Evolutionary conservation across 2,888 invertebrate species (phyloP), one percentile per base, ranked within the genome.

Genomic region (Carterocephalus palaemon): DNA sequence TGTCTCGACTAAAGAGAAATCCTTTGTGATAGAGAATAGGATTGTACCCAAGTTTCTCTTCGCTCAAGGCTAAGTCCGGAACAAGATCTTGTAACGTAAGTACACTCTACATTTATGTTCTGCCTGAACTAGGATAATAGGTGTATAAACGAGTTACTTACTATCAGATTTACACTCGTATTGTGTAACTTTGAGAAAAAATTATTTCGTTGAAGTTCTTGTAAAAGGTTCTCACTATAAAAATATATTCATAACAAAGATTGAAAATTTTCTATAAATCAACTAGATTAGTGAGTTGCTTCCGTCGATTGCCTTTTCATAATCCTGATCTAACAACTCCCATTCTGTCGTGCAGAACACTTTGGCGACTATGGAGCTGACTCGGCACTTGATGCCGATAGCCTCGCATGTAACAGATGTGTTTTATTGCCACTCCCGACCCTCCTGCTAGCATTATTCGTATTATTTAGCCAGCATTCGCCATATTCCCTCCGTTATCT

Each of bases 351-450:
- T 17, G 10, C 22, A 36, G 36, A 16, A 36, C 36, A 36, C 22
- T 29, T 28, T 28, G 15, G 23, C 17, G 8, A 8, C 24, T 28
- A 43, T 19, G 42, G 43, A 39, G 47, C 57, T 53, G 62, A 61
- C 54, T 54, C 47, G 60, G 52, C 38, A 59, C 57, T 48, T 42
- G 51, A 50, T 52, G 47, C 36, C 36, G 24, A 31, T 16, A 26
- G 29, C 45, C 37, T 32, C 52, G 52, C 47, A 53, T 53, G 54
- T 56, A 55, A 49, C 73, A 76, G 68, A 74, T 77, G 75, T 67
- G 64, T 74, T 79, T 79, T 78, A 70, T 64, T 67, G 66, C 66
- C 64, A 43, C 47, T 51, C 24, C 37, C 45, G 45, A 38, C 37
- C 37, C 32, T 45, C 37, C 37, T 31, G 31, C 23, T 45, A 22